Percentiles rank a stretch among this genome's conserved stretches.
Evolutionary conservation across 2,113 vertebrate species (phyloP).

Genomic region (Oncorhynchus masou): DNA sequence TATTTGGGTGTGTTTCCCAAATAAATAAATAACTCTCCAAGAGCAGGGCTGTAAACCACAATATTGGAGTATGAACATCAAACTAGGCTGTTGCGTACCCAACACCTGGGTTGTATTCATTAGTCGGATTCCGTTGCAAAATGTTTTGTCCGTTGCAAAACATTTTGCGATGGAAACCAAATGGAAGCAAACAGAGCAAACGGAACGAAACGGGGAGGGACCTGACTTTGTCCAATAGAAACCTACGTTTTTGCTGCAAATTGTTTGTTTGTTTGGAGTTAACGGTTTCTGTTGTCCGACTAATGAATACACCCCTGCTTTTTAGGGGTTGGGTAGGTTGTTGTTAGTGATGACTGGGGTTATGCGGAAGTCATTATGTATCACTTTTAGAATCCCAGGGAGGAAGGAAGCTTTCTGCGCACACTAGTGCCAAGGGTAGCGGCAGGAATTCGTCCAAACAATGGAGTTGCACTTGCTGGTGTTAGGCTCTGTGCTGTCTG

Average conservation of each 20-base stretch:
- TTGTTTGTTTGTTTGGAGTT: too few species aligned
- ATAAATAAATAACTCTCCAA: background rate
- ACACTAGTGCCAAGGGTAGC: background rate
- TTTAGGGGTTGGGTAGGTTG: background rate
- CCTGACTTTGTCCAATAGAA: too few species aligned
- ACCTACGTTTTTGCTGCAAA: too few species aligned
- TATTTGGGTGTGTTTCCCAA: background rate
- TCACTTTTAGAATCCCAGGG: background rate
- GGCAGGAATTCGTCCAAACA: background rate
- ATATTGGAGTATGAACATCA: background rate
- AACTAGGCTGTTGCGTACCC: too few species aligned
- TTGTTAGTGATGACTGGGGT: background rate
- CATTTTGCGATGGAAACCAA: too few species aligned
- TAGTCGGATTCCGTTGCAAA: too few species aligned
- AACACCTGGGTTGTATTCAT: too few species aligned
- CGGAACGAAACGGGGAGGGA: too few species aligned
- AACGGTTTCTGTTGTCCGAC: background rate
- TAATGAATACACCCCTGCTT: background rate
- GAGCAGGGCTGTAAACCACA: background rate
- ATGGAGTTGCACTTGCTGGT: background rate
- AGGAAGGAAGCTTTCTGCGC: background rate
- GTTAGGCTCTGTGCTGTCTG: background rate
- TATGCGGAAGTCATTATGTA: background rate
- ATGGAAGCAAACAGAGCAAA: too few species aligned
- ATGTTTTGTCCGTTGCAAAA: too few species aligned